phyloP scores from a whole-genome alignment of 2,888 invertebrate species.

The Hetaerina titia region DNA sequence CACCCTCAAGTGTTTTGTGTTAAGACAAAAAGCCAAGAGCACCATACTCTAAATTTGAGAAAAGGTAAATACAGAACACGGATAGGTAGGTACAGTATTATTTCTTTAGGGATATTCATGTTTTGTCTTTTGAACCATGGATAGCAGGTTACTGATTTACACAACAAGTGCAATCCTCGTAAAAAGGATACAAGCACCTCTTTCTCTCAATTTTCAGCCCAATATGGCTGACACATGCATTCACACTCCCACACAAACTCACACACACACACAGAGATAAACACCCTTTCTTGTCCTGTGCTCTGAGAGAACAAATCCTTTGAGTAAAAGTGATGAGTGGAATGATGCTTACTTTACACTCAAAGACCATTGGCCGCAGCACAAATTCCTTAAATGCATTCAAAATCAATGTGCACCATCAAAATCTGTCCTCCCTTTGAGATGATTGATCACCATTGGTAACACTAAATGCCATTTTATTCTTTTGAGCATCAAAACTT shows the following conservation, averaged over 20 bases:
- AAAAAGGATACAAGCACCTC: slow-evolving; percentile 1
- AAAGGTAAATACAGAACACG: slow-evolving; percentile 66
- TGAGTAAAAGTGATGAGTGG: not conserved
- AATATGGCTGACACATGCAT: not conserved
- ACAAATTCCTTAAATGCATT: not conserved
- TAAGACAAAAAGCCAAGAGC: slow-evolving; percentile 60
- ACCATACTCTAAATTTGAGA: slow-evolving; percentile 52
- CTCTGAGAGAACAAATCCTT: not conserved
- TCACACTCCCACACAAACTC: not conserved
- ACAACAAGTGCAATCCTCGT: not conserved
- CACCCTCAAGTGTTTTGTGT: slow-evolving; percentile 42
- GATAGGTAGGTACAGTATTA: slow-evolving; percentile 33
- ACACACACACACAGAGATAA: not conserved
- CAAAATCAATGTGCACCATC: not conserved
- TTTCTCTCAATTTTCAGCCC: not conserved
- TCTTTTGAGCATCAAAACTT: not conserved
- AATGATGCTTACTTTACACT: not conserved
- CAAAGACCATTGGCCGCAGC: not conserved
- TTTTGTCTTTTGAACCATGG: not conserved
- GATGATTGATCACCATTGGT: not conserved
- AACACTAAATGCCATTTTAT: not conserved
- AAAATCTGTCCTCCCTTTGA: not conserved
- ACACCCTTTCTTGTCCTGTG: not conserved
- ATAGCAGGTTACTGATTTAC: not conserved
- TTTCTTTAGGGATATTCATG: slow-evolving; percentile 4